Evolutionary conservation across 64 coral and sea anemone genomes (phyloP).

Genomic region (Astreopora myriophthalma): DNA sequence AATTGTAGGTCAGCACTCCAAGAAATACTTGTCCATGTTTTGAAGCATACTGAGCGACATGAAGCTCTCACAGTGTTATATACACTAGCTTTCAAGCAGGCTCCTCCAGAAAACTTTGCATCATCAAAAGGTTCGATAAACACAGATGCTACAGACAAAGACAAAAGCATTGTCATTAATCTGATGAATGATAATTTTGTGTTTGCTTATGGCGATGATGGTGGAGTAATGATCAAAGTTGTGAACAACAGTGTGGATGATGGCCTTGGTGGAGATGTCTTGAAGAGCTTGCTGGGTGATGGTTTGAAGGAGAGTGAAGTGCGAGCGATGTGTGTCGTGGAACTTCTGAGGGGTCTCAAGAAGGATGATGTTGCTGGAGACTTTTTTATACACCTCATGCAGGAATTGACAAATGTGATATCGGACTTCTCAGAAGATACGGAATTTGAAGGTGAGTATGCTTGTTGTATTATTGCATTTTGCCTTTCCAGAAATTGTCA

Average conservation of each 20-base stretch:
- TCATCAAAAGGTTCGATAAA: neutral
- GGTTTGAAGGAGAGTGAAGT: conserved; percentile 44
- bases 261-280: conserved; percentile 15
- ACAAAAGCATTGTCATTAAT: neutral
- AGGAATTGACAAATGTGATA: conserved; percentile 82
- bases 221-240: conserved; percentile 68
- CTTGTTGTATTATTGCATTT: neutral
- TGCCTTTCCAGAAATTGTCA: no score
- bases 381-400: conserved; percentile 86
- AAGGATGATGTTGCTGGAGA: conserved; percentile 69
- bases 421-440: conserved; percentile 24
- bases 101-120: conserved; percentile 8
- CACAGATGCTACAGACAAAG: neutral
- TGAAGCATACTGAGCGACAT: conserved; percentile 65
- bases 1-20: conserved; percentile 68
- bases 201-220: conserved; percentile 80
- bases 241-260: neutral
- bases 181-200: conserved; percentile 50
- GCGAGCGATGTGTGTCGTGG: conserved; percentile 75
- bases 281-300: conserved; percentile 27
- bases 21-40: conserved; percentile 79
- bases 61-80: conserved; percentile 67
- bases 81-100: conserved; percentile 61
- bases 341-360: conserved; percentile 60
- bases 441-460: neutral